Conservation (phyloP, 2,113 vertebrate species). For the Phyllopteryx taeniolatus region DNA sequence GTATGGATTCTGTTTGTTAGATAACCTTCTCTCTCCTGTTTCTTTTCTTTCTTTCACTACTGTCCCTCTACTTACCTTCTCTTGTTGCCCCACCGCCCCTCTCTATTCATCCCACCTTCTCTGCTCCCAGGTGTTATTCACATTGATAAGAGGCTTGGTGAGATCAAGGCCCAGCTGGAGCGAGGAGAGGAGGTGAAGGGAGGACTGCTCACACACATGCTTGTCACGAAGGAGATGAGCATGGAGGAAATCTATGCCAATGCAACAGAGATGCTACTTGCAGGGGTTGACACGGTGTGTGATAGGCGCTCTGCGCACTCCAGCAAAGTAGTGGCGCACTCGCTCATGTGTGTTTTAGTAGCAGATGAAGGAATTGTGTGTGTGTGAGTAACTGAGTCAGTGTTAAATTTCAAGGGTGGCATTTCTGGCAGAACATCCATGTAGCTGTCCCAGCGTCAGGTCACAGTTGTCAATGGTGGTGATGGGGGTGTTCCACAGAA, state of each 20-base stretch:
- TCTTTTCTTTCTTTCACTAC: constrained; percentile 10
- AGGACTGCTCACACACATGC: constrained; percentile 83
- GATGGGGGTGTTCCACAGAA: constrained; percentile 39
- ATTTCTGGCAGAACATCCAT: constrained; percentile 52
- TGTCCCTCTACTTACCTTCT: background rate
- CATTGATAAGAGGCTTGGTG: constrained; percentile 77
- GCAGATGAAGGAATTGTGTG: background rate
- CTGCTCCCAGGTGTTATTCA: constrained; percentile 81
- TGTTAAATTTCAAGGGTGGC: constrained; percentile 51
- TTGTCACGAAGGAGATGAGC: constrained; percentile 81
- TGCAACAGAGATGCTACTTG: constrained; percentile 90
- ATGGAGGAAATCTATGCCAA: constrained; percentile 93
- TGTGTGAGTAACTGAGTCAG: constrained; percentile 27
- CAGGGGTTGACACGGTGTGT: constrained; percentile 87
- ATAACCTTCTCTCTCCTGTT: constrained; percentile 30
- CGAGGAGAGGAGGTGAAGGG: constrained; percentile 76
- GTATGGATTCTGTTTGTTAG: constrained; percentile 33
- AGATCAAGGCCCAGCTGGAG: constrained; percentile 76
- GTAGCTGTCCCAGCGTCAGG: constrained; percentile 57
- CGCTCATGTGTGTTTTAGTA: constrained; percentile 3
- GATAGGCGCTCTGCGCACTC: background rate
- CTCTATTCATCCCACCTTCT: constrained; percentile 25
- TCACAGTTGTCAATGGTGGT: constrained; percentile 48
- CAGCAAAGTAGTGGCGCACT: background rate
- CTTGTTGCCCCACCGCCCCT: background rate